Evolutionary conservation across 2,888 invertebrate species (phyloP).

Genomic region (Microplitis deprimator): DNA sequence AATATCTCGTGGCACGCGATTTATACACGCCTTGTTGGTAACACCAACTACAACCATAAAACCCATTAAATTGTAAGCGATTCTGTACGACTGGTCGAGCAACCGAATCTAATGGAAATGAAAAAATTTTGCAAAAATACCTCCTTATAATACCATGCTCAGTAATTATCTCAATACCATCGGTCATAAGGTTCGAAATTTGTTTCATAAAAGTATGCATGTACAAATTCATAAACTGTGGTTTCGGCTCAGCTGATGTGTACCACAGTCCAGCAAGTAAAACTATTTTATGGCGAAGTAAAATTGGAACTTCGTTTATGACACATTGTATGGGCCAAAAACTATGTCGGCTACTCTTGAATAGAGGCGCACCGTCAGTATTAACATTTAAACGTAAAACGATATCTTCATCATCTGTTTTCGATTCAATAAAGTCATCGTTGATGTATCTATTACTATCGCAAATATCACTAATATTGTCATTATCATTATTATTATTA

Average conservation of each 20-base stretch:
- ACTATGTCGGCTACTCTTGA: constrained; percentile 35
- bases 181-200: constrained; percentile 36
- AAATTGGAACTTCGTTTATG: constrained; percentile 46
- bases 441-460: constrained; percentile 38
- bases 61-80: constrained; percentile 45
- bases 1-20: constrained; percentile 13
- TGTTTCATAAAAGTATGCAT: constrained; percentile 35
- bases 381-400: constrained; percentile 45
- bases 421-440: constrained; percentile 15
- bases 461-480: constrained; percentile 34
- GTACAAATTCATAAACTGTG: constrained; percentile 46
- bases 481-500: not conserved
- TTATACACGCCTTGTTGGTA: constrained; percentile 39
- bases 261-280: constrained; percentile 46
- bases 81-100: constrained; percentile 46
- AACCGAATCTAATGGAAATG: constrained; percentile 43
- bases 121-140: constrained; percentile 41
- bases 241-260: constrained; percentile 38
- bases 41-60: constrained; percentile 48
- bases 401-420: constrained; percentile 12
- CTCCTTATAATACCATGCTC: constrained; percentile 22
- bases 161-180: constrained; percentile 35
- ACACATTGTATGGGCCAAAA: constrained; percentile 46
- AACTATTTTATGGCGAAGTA: constrained; percentile 41
- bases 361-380: constrained; percentile 43